Evolutionary conservation across 2,888 invertebrate genomes (phyloP), one percentile per base, ranked within the genome.

Genomic region (Diachrysia chrysitis): DNA sequence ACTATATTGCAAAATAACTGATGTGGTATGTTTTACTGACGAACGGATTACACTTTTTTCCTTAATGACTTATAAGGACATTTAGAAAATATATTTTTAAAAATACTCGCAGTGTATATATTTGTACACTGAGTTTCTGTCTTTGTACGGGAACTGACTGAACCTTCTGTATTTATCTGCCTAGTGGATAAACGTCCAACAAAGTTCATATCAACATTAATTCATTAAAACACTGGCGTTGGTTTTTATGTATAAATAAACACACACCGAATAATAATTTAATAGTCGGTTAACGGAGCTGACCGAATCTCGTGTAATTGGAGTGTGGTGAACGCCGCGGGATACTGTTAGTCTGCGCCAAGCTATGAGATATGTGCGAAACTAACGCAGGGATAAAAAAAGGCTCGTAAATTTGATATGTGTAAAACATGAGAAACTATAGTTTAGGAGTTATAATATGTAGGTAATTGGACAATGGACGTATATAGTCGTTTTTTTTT

Each of bases 241-340:
- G 64, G 60, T 58, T 76, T 75, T 73, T 63, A 48, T 59, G 58
- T 56, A 14, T 60, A 56, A 60, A 64, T 64, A 68, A 67, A 76
- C 61, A 69, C 71, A 66, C 69, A 48, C 63, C 16, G 83, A 76
- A 84, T 83, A 76, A 76, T 76, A 81, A 85, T 83, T 73, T 70
- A 68, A 79, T 76, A 68, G 68, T 69, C 71, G 71, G 69, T 83
- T 83, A 83, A 81, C 84, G 81, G 81, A 69, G 71, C 69, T 54
- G 53, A 66, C 63, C 63, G 72, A 76, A 82, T 81, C 79, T 78
- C 78, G 58, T 77, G 82, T 83, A 82, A 83, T 85, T 83, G 80
- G 79, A 37, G 74, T 75, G 79, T 56, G 70, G 62, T 58, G 65
- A 66, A 53, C 61, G 63, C 59, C 59, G 48, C 54, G 51, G 66